These are phyloP conservation scores for Nomia melanderi DNA, from an alignment of 1,140 invertebrate genomes.

Conservation along the genomic window DNA sequence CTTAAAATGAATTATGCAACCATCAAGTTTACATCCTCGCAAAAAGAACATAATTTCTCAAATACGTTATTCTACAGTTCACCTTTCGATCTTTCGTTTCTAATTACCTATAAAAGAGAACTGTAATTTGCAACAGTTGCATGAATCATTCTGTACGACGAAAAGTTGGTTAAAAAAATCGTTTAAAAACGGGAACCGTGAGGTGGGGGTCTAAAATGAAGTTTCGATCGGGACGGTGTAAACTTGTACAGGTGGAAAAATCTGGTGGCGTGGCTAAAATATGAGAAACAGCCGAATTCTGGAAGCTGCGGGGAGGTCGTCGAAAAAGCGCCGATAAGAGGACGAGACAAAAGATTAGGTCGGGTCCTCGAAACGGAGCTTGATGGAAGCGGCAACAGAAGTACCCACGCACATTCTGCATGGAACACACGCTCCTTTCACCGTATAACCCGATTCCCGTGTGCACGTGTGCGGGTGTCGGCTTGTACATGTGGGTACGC, in stretches of 20 bases:
- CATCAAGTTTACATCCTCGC: too few species aligned
- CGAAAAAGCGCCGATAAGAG: conserved; percentile 55
- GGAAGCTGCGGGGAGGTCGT: conserved; percentile 52
- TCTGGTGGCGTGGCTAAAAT: conserved; percentile 14
- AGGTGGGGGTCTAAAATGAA: too few species aligned
- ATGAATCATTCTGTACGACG: too few species aligned
- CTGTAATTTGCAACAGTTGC: too few species aligned
- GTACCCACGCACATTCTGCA: conserved; percentile 58
- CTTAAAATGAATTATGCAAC: too few species aligned
- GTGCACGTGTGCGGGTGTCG: background rate
- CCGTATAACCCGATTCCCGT: conserved; percentile 48
- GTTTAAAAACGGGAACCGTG: too few species aligned
- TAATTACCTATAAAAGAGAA: too few species aligned
- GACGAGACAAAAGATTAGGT: conserved; percentile 73
- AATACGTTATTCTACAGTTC: too few species aligned
- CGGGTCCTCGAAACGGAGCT: conserved; percentile 58
- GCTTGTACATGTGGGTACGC: conserved; percentile 5
- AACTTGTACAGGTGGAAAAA: too few species aligned
- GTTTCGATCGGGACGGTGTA: background rate
- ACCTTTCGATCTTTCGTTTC: too few species aligned
- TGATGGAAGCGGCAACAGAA: conserved; percentile 64
- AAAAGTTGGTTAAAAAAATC: too few species aligned
- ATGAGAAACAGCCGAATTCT: conserved; percentile 39
- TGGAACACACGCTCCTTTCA: conserved; percentile 56
- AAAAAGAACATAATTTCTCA: too few species aligned